Base-by-base conservation (phyloP, 2,888 invertebrate species). In the Oligia latruncula region DNA sequence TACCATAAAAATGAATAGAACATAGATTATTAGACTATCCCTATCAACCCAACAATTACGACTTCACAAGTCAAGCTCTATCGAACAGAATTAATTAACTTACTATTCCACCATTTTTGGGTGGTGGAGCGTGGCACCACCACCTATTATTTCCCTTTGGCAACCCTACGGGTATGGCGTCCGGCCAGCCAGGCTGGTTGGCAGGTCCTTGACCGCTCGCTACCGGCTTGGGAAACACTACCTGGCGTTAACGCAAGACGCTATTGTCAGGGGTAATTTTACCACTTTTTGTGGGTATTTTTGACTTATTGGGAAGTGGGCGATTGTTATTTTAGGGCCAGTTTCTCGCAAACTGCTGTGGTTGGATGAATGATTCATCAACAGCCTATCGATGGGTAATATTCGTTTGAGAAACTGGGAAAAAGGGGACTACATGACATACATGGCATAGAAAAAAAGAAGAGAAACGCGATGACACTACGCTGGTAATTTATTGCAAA, bases 151-250 rank as follows among this genome's bases (percentile, higher is more conserved):
- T 92, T 92, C 90, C 91, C 88, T 87, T 89, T 92, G 93, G 92
- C 92, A 93, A 93, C 95, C 95, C 95, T 95, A 92, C 90, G 90
- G 4, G 29, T 20, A 23, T 40, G 15, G 64, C 89, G 90, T 95
- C 96, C 95, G 95, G 95, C 92, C 91, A 71, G 78, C 40, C 46
- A 89, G 92, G 93, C 95, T 95, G 95, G 95, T 95, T 95, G 93
- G 83, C 83, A 90, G 95, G 95, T 95, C 94, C 93, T 93, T 95
- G 95, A 95, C 95, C 95, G 95, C 81, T 67, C 62, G 76, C 67
- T 73, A 81, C 74, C 76, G 82, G 83, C 81, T 79, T 79, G 83
- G 89, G 86, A 85, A 88, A 87, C 88, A 88, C 78, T 78, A 90
- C 85, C 87, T 58, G 23, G 62, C 62, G 84, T 83, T 77, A 78